phyloP scores from a whole-genome alignment of 2,113 vertebrate genomes.

The Ciconia stormi region DNA sequence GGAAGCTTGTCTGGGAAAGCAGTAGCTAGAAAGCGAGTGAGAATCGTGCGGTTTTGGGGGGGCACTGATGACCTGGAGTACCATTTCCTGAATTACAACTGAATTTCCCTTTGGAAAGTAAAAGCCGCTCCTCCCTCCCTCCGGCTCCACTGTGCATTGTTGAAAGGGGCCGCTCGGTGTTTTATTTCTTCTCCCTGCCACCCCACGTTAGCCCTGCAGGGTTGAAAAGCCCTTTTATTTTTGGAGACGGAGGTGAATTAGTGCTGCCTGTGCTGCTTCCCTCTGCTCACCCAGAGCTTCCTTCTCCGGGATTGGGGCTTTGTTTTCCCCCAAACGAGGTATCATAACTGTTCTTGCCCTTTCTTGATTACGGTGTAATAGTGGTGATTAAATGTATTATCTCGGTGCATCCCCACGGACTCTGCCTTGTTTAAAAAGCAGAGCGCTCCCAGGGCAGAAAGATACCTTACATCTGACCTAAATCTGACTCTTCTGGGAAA shows the following conservation, averaged over 20 bases:
- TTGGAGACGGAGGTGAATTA: not conserved
- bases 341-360: fast-evolving
- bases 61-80: fast-evolving
- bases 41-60: not conserved
- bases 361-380: fast-evolving
- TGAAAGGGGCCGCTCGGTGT: fast-evolving
- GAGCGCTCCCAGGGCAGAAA: not conserved
- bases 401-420: fast-evolving
- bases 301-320: not conserved
- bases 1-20: not conserved
- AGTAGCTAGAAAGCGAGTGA: not conserved
- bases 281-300: not conserved
- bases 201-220: not conserved
- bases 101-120: not conserved
- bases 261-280: not conserved
- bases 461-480: not conserved
- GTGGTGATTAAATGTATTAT: not conserved
- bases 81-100: not conserved
- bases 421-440: not conserved
- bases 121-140: not conserved
- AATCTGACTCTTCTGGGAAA: not conserved
- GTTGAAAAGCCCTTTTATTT: not conserved
- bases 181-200: not conserved
- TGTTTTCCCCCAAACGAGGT: fast-evolving
- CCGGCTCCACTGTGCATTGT: fast-evolving